Evolutionary conservation across 2,888 invertebrate species (phyloP), one percentile per base, ranked within the genome.

Genomic region (Cosmia trapezina): DNA sequence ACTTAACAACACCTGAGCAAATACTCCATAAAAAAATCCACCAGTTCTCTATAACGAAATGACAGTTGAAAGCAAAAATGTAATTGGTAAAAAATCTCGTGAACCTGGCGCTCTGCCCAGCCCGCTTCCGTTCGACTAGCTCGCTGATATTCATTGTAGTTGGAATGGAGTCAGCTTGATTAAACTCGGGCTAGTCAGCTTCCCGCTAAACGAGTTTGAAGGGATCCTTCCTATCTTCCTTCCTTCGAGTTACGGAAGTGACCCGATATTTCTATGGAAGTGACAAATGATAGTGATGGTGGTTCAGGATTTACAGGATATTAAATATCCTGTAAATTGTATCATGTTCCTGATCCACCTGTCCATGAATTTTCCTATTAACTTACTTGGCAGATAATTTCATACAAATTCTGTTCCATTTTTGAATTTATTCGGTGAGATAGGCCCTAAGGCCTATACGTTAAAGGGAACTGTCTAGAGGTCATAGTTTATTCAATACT

Each of bases 31-130:
- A 53, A 45, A 56, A 22, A 61, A 60, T 22, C 41, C 43, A 64
- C 60, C 41, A 59, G 33, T 51, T 59, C 51, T n/a, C n/a, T n/a
- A n/a, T n/a, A n/a, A n/a, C 51, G 41, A 60, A 83, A 80, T 73
- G 60, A 54, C 63, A 49, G 19, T 28, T 56, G 59, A 53, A 63
- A 71, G 66, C 66, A 47, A 65, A 71, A 71, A 59, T 54, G n/a
- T 51, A 59, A 79, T 51, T 54, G 51, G 62, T 57, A 62, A 70
- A 78, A 73, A 70, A 53, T 66, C 47, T 59, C 49, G 37, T 19
- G 19, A 22, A 57, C n/a, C 43, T 80, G 84, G 80, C 81, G 22
- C 11, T 9, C 45, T 81, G 84, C 80, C 84, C 57, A 56, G 19
- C 43, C 14, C 49, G n/a, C 33, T 79, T 49, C 22, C 65, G 28